Evolutionary conservation across 2,888 invertebrate species (phyloP).

Genomic region (Parnassius orleans): DNA sequence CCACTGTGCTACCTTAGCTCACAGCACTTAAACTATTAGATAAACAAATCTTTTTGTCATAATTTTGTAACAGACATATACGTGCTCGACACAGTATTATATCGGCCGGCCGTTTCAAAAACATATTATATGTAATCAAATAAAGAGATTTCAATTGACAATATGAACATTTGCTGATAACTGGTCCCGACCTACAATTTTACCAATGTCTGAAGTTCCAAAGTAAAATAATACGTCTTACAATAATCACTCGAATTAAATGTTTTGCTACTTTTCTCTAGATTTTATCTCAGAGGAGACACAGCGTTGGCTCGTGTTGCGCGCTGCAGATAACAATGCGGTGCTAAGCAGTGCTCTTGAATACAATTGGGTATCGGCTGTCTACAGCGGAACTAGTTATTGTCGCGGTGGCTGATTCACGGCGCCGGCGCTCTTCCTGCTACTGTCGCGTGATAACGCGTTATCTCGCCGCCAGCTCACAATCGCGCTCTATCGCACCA

Average conservation of each 20-base stretch:
- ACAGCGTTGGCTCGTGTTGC: not conserved
- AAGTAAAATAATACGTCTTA: not conserved
- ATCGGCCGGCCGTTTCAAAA: no score
- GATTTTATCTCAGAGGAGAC: constrained; percentile 1
- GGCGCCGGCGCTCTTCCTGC: constrained; percentile 56
- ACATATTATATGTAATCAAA: no score
- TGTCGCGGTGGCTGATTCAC: constrained; percentile 37
- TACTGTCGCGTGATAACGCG: constrained; percentile 55
- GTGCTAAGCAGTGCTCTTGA: constrained; percentile 8
- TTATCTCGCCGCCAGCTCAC: constrained; percentile 55
- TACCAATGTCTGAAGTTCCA: no score
- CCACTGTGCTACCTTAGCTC: no score
- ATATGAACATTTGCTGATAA: no score
- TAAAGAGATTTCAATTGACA: no score
- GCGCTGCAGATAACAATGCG: constrained; percentile 1
- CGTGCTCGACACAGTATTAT: no score
- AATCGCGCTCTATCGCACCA: constrained; percentile 66
- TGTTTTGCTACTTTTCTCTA: not conserved
- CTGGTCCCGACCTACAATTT: no score
- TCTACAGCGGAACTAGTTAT: constrained; percentile 40
- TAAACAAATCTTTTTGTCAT: no score
- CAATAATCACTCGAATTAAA: not conserved
- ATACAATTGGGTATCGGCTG: constrained; percentile 36
- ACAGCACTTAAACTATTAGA: no score
- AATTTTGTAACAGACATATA: no score